Percentiles rank a stretch among this genome's conserved stretches.
Conservation (phyloP, 2,797 vertebrate species). For the Pseudochirops cupreus region DNA sequence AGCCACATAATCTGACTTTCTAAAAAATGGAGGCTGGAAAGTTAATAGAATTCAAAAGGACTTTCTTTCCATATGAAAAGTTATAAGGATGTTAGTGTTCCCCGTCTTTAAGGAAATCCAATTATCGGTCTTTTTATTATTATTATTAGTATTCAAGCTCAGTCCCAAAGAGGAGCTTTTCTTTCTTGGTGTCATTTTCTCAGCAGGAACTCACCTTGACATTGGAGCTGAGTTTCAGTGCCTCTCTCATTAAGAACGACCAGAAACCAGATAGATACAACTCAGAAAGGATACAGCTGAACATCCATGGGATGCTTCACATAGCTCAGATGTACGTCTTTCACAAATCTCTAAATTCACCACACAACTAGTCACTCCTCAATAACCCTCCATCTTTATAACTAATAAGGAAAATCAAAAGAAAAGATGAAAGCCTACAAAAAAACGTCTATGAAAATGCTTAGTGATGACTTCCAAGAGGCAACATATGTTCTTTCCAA, state of each 20-base stretch:
- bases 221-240: slow-evolving; percentile 82
- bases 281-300: neutral
- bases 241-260: slow-evolving; percentile 85
- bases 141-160: slow-evolving; percentile 85
- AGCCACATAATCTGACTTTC: slow-evolving; percentile 86
- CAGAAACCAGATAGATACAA: slow-evolving; percentile 32
- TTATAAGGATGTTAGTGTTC: slow-evolving; percentile 86
- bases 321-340: neutral
- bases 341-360: neutral
- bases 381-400: slow-evolving; percentile 28
- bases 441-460: slow-evolving; percentile 43
- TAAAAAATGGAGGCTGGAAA: slow-evolving; percentile 87
- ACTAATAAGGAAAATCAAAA: slow-evolving; percentile 42
- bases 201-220: slow-evolving; percentile 84
- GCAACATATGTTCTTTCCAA: slow-evolving; percentile 54
- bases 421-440: slow-evolving; percentile 35
- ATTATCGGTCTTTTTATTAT: slow-evolving; percentile 85
- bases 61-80: slow-evolving; percentile 87
- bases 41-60: slow-evolving; percentile 89
- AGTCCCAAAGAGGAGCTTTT: slow-evolving; percentile 85
- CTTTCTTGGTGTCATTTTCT: slow-evolving; percentile 85
- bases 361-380: slow-evolving; percentile 44
- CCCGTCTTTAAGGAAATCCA: slow-evolving; percentile 88
- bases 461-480: slow-evolving; percentile 48
- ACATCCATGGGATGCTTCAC: neutral